Evolutionary conservation across 2,113 vertebrate genomes (phyloP), one percentile per base, ranked within the genome.

Genomic region (Junco hyemalis): DNA sequence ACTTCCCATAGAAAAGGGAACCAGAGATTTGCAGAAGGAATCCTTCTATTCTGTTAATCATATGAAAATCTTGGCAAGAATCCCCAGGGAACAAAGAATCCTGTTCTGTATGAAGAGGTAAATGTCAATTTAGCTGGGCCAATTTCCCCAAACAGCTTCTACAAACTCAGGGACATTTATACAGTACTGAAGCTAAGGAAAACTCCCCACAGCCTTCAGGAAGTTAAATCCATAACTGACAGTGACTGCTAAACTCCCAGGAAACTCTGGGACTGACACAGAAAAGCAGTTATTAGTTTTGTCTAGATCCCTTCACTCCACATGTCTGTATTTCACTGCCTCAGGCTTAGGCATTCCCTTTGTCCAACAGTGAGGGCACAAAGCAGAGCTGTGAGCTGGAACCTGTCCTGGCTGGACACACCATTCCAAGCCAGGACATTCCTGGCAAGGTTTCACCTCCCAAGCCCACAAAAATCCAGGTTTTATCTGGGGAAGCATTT

Each of bases 401-500:
- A 38, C 44, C 45, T 4, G 33, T 65, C 8, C 3, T 5, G 19
- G 19, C 35, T 71, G 66, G 29, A 51, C 57, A 68, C 31, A 36
- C 19, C 8, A 3, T 2, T 22, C 7, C 1, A 51, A 31, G 31
- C 72, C 45, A 35, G 9, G 20, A 38, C 6, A 5, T 3, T 23
- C 29, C n/a, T 45, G 29, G 23, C 35, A 22, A 56, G 31, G 61
- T 8, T 2, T 66, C 40, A n/a, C 26, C 53, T 25, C 5, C 48
- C 24, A 14, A 31, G 16, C 10, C 21, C 35, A 35, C 5, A 6
- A 5, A 36, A 40, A 40, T 9, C 20, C 25, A 33, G 29, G 10
- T 44, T 63, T 63, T 18, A 26, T 14, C 14, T 10, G 6, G 56
- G 54, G 31, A 73, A 59, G 9, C 4, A 8, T 13, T 74, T 64